Evolutionary conservation across 2,797 vertebrate species (phyloP), one percentile per base, ranked within the genome.

Genomic region (Uromys caudimaculatus): DNA sequence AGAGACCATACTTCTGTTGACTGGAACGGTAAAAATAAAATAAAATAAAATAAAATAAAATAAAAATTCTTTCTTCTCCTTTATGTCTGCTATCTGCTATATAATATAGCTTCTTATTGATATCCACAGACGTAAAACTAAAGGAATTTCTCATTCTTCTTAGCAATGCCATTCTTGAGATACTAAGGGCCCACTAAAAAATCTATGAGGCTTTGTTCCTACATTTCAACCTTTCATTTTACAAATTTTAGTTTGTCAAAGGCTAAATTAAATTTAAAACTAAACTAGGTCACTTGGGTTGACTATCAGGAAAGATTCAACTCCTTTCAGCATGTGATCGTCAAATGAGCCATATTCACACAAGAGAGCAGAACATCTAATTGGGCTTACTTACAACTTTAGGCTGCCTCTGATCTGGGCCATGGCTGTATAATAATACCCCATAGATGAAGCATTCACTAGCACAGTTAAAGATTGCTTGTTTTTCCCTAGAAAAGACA

Each of bases 371-470:
- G 79, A 94, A 89, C 35, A 91, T 91, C 44, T 52, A 90, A 89
- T 96, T 94, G 93, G 56, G 71, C 84, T 94, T 90, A 56, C 21
- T 89, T 67, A n/a, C 89, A 95, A 96, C 52, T 90, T 91, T 95
- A 84, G 81, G 79, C 77, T 89, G 32, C 38, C 89, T 73, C 44
- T 75, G 24, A 50, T 95, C 41, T 73, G 29, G 41, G 27, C 14
- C 78, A 93, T 16, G 44, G 83, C 47, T 54, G 41, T 87, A 4
- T 19, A 6, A 90, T 93, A 94, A 94, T 90, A 56, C 69, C 50
- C 27, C 60, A 24, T 75, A 90, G 77, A 96, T 79, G 60, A 97
- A 95, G 60, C 23, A 90, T 96, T 92, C 38, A 82, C 84, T 92
- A 90, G 83, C 56, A 23, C 44, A 75, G 69, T 58, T 85, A 8